Conservation (phyloP, 2,113 vertebrate species). For the Corythaixoides concolor region DNA sequence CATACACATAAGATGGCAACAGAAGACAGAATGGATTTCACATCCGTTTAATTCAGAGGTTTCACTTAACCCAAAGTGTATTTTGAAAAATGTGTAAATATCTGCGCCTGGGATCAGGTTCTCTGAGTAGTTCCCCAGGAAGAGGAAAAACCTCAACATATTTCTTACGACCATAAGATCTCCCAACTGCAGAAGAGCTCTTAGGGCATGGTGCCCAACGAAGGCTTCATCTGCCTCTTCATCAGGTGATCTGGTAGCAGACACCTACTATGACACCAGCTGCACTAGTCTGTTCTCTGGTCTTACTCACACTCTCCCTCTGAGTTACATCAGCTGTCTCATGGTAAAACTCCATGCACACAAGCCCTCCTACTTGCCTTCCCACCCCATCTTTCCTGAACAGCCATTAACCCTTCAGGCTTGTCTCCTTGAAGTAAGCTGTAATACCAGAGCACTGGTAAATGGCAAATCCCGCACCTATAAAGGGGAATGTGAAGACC, state of each 20-base stretch:
- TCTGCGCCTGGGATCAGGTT: not conserved
- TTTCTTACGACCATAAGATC: not conserved
- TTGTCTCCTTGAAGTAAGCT: not conserved
- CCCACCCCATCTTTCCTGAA: not conserved
- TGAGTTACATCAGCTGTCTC: not conserved
- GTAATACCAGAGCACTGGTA: not conserved
- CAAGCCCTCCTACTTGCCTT: not conserved
- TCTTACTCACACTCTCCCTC: not conserved
- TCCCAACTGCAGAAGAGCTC: not conserved
- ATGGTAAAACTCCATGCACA: not conserved
- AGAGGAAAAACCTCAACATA: not conserved
- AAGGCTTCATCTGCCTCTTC: not conserved
- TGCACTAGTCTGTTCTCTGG: not conserved
- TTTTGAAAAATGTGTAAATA: not conserved
- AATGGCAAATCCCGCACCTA: not conserved
- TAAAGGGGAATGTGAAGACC: not conserved
- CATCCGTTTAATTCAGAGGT: not conserved
- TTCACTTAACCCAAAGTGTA: not conserved
- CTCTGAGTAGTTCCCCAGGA: not conserved
- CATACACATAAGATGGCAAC: fast-evolving
- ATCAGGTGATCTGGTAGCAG: not conserved
- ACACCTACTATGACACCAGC: fast-evolving
- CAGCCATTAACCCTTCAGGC: not conserved
- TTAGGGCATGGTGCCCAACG: not conserved
- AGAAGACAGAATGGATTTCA: not conserved